Evolutionary conservation across 30 jellyfish, hydroid and myxozoan species (phyloP).

Genomic region (Rhopilema esculentum): DNA sequence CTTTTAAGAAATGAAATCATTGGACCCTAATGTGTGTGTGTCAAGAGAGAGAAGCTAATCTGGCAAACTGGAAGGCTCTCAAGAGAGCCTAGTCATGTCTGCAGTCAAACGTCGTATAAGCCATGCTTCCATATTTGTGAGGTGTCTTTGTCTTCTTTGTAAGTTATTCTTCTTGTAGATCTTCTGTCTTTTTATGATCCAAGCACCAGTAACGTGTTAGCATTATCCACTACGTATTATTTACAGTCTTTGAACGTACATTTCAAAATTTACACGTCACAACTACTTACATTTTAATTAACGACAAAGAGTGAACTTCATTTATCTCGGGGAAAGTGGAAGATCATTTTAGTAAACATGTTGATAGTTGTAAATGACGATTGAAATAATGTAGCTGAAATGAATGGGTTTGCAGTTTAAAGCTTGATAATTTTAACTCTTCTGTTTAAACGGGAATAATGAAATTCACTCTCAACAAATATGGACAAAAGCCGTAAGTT

Average conservation of each 20-base stretch:
- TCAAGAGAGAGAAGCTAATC: background rate
- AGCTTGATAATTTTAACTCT: no score
- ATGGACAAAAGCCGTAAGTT: background rate
- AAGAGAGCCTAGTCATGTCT: constrained; percentile 69
- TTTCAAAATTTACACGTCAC: background rate
- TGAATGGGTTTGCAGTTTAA: background rate
- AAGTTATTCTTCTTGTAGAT: background rate
- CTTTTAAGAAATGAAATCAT: no score
- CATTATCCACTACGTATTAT: background rate
- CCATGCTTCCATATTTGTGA: background rate
- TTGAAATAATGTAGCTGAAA: background rate
- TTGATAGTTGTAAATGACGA: background rate
- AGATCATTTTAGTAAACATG: no score
- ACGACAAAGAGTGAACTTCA: background rate
- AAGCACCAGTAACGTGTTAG: background rate
- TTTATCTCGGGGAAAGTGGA: no score
- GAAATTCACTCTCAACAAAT: background rate
- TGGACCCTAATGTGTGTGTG: background rate
- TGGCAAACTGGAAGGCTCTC: constrained; percentile 68
- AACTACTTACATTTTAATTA: no score
- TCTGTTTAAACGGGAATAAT: no score
- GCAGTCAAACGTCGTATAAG: background rate
- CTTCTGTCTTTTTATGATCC: background rate
- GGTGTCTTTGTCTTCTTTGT: background rate
- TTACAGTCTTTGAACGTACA: background rate